These are phyloP conservation scores for Tiliacea aurago DNA, from an alignment of 2,888 invertebrate species.

Conservation along the genomic window DNA sequence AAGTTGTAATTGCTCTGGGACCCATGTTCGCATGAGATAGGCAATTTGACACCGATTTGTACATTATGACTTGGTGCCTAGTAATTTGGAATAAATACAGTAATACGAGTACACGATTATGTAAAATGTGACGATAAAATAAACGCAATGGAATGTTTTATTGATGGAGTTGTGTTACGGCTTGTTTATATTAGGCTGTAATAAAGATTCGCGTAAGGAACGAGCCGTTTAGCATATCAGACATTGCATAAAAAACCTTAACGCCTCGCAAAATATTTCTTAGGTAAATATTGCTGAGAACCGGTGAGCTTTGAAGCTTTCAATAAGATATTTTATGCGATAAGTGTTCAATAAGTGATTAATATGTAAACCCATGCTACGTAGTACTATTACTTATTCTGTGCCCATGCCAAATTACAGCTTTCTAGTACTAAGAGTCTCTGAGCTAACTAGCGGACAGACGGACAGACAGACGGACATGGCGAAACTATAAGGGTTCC, in stretches of 20 bases:
- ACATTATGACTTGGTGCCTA: constrained; percentile 40
- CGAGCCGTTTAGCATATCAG: not conserved
- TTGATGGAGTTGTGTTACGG: constrained; percentile 8
- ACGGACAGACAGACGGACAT: too few relatives aligned
- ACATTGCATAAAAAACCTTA: not conserved
- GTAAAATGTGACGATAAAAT: constrained; percentile 36
- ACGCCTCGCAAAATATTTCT: not conserved
- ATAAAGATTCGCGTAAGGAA: constrained; percentile 12
- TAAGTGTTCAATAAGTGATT: too few relatives aligned
- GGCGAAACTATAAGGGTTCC: too few relatives aligned
- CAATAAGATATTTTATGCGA: not conserved
- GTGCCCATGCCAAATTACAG: too few relatives aligned
- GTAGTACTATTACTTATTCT: too few relatives aligned
- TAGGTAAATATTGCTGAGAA: not conserved
- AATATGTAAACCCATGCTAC: too few relatives aligned
- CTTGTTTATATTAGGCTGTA: constrained; percentile 1
- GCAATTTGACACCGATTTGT: constrained; percentile 61
- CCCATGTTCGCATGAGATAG: constrained; percentile 54
- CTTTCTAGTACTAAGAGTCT: too few relatives aligned
- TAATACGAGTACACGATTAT: constrained; percentile 28
- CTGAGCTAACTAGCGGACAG: too few relatives aligned
- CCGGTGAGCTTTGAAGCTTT: not conserved
- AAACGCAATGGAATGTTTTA: constrained; percentile 24
- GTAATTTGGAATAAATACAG: constrained; percentile 20
- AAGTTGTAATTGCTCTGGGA: constrained; percentile 71